Conservation (phyloP, 2,888 invertebrate species). For the Protophormia terraenovae region DNA sequence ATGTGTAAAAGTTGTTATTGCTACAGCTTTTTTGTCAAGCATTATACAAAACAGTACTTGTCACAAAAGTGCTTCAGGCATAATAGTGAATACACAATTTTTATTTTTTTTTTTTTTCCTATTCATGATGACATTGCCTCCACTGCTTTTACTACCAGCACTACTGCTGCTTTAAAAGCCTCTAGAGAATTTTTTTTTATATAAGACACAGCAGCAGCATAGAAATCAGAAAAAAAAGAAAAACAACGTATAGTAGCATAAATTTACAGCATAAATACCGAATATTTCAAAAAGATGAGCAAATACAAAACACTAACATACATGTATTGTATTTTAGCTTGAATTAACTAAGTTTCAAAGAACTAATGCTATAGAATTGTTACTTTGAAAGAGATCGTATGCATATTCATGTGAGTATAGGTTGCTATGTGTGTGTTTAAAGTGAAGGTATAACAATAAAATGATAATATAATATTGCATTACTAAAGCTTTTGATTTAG, state of each 20-base stretch:
- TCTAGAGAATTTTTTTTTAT: background rate
- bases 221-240: too few relatives aligned
- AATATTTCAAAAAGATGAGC: constrained; percentile 6
- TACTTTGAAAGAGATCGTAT: too few relatives aligned
- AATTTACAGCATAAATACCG: background rate
- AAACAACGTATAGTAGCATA: too few relatives aligned
- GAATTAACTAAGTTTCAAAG: background rate
- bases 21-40: background rate
- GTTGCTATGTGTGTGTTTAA: too few relatives aligned
- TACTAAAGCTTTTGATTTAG: too few relatives aligned
- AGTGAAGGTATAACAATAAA: too few relatives aligned
- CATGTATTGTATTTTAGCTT: background rate
- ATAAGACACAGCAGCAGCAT: background rate
- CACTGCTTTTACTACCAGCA: background rate
- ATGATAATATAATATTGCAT: too few relatives aligned
- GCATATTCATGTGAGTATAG: too few relatives aligned
- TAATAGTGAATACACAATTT: constrained; percentile 24
- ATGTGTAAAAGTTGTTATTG: too few relatives aligned
- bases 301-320: background rate
- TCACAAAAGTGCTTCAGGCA: constrained; percentile 57
- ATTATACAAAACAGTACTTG: constrained; percentile 46
- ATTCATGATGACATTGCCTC: background rate
- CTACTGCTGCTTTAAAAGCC: background rate
- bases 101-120: background rate
- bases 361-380: too few relatives aligned